These are phyloP conservation scores for Alfaro cultratus DNA, from an alignment of 2,797 vertebrate genomes.

Conservation along the genomic window DNA sequence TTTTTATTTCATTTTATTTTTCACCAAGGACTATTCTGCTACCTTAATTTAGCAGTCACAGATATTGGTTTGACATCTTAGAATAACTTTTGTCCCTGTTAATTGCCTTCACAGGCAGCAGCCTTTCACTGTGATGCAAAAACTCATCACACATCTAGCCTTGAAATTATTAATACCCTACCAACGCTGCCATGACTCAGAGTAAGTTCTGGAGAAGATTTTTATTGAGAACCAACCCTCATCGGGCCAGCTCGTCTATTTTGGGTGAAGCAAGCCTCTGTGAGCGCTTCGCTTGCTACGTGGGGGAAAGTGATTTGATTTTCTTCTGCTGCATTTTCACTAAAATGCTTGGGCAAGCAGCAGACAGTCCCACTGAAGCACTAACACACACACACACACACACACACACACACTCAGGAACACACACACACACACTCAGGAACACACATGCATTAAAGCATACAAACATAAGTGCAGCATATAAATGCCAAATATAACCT, in stretches of 20 bases:
- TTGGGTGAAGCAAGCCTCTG: conserved; percentile 60
- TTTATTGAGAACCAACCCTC: conserved; percentile 55
- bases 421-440: not conserved
- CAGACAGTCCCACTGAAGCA: conserved; percentile 11
- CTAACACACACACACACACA: conserved; percentile 4
- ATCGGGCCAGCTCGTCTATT: conserved; percentile 67
- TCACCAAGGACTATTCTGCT: not conserved
- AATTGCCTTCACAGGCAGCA: conserved; percentile 11
- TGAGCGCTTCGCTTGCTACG: conserved; percentile 49
- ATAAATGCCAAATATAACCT: conserved; percentile 47
- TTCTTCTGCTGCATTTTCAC: conserved; percentile 41
- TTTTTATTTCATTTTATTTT: not conserved
- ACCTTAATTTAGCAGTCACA: not conserved
- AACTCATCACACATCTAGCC: conserved; percentile 46
- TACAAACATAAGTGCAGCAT: conserved; percentile 14
- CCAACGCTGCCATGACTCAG: conserved; percentile 44
- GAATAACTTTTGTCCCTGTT: conserved; percentile 1
- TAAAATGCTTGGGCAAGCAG: conserved; percentile 49
- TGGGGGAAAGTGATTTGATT: conserved; percentile 64
- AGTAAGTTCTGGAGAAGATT: conserved; percentile 62
- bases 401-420: not conserved
- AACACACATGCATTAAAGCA: conserved; percentile 21
- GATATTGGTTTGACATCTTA: not conserved
- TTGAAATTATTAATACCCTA: conserved; percentile 59
- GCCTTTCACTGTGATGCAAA: conserved; percentile 42